These are phyloP conservation scores for Bombyx huttoni DNA, from an alignment of 2,888 invertebrate genomes.

Conservation along the genomic window DNA sequence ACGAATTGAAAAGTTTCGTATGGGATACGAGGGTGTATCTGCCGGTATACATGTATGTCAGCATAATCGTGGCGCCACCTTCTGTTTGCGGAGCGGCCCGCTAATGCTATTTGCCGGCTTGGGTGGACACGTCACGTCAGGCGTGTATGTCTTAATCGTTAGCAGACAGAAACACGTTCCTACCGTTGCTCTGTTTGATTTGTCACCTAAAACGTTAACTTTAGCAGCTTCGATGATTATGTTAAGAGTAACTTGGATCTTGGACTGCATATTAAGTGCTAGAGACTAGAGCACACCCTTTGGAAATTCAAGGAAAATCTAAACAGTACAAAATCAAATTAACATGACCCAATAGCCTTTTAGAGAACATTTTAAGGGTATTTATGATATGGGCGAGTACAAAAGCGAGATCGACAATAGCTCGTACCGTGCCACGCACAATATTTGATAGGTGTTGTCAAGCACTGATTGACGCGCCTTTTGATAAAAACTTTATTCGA, in stretches of 20 bases:
- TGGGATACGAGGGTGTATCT: constrained; percentile 19
- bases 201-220: constrained; percentile 50
- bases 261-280: too few relatives aligned
- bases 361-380: not conserved
- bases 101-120: constrained; percentile 59
- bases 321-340: not conserved
- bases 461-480: constrained; percentile 49
- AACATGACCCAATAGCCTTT: not conserved
- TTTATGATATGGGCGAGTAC: constrained; percentile 29
- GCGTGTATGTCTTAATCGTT: constrained; percentile 64
- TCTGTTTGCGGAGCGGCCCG: constrained; percentile 52
- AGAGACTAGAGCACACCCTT: too few relatives aligned
- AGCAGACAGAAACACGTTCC: constrained; percentile 45
- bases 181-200: constrained; percentile 51
- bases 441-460: constrained; percentile 36
- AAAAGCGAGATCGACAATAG: constrained; percentile 12
- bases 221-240: constrained; percentile 44
- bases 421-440: constrained; percentile 16
- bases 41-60: constrained; percentile 33
- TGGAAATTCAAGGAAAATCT: too few relatives aligned
- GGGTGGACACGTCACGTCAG: constrained; percentile 50
- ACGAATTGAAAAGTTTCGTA: constrained; percentile 30
- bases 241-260: constrained; percentile 9
- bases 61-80: constrained; percentile 49
- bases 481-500: constrained; percentile 41